Evolutionary conservation across 2,888 invertebrate species (phyloP).

Genomic region (Eilema depressum): DNA sequence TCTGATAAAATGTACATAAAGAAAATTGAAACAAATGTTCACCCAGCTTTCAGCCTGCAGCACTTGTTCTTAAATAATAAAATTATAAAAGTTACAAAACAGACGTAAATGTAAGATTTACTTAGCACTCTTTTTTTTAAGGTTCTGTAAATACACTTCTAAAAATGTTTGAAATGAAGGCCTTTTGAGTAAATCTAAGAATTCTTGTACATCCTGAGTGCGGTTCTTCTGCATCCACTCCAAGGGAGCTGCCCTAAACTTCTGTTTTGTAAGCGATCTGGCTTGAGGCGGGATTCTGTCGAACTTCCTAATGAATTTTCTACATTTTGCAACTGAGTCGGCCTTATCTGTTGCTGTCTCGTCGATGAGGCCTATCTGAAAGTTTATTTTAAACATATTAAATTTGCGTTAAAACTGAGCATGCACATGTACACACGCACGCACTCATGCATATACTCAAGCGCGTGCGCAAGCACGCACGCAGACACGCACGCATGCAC

Average conservation of each 20-base stretch:
- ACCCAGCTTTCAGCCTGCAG: too few relatives aligned
- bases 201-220: constrained; percentile 88
- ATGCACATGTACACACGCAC: constrained; percentile 51
- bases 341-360: constrained; percentile 90
- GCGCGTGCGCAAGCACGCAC: too few relatives aligned
- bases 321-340: constrained; percentile 89
- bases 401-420: not conserved
- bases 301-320: constrained; percentile 89
- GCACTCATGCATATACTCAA: too few relatives aligned
- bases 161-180: constrained; percentile 91
- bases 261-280: constrained; percentile 86
- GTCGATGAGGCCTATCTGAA: constrained; percentile 91
- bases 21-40: too few relatives aligned
- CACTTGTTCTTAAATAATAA: too few relatives aligned
- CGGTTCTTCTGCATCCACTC: constrained; percentile 86
- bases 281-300: constrained; percentile 89
- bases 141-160: constrained; percentile 89
- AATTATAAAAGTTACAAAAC: not conserved
- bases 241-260: constrained; percentile 81
- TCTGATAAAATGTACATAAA: too few relatives aligned
- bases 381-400: constrained; percentile 60
- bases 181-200: constrained; percentile 87
- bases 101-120: constrained; percentile 26
- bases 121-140: constrained; percentile 87
- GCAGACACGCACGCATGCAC: too few relatives aligned